Conservation (phyloP, 2,888 invertebrate genomes). For the Bombylius major region DNA sequence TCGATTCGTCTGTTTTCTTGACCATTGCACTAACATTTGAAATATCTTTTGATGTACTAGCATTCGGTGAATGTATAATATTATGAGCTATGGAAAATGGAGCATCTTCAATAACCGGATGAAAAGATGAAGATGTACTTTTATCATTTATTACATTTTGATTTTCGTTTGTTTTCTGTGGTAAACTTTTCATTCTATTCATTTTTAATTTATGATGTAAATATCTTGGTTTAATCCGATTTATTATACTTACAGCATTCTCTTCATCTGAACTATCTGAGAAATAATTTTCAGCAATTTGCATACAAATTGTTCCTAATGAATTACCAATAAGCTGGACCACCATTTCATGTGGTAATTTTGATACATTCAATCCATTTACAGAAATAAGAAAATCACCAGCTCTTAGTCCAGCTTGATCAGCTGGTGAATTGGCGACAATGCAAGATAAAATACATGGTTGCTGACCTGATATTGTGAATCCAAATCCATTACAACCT, state of each 20-base stretch:
- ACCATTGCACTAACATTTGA: conserved; percentile 38
- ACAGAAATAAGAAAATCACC: conserved; percentile 89
- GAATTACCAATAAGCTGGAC: conserved; percentile 82
- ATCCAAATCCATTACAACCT: conserved; percentile 88
- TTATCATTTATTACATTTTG: conserved; percentile 13
- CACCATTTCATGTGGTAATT: conserved; percentile 85
- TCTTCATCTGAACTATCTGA: conserved; percentile 78
- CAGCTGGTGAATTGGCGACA: conserved; percentile 80
- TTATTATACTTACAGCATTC: conserved; percentile 39
- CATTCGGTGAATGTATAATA: conserved; percentile 21
- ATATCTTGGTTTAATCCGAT: conserved; percentile 33
- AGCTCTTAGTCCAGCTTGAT: conserved; percentile 75
- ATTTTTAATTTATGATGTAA: conserved; percentile 42
- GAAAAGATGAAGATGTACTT: conserved; percentile 10
- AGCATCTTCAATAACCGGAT: conserved; percentile 29
- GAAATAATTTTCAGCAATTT: conserved; percentile 77
- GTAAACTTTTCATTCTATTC: conserved; percentile 43
- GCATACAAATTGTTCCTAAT: conserved; percentile 66
- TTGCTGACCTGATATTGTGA: conserved; percentile 92
- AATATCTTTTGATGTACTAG: conserved; percentile 30
- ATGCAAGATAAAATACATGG: conserved; percentile 92
- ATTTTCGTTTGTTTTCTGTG: conserved; percentile 35
- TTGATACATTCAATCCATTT: conserved; percentile 82
- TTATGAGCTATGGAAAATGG: conserved; percentile 21
- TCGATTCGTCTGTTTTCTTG: neutral